Base-by-base conservation (phyloP, 2,888 invertebrate species). In the Volucella inflata region DNA sequence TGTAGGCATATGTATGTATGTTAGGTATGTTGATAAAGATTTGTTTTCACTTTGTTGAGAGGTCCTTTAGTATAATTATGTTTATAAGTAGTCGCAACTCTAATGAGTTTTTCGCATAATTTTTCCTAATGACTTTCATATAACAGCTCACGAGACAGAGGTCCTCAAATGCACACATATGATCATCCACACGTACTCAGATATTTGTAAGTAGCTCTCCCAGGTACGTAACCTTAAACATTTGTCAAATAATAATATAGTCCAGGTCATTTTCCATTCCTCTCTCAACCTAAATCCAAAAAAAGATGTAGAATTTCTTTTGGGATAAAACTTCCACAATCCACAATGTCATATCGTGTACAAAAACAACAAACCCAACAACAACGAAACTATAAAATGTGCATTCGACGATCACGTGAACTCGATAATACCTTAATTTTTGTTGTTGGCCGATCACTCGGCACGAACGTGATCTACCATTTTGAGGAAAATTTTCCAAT, bases 331-430 rank as follows among this genome's bases (percentile, higher is more conserved):
- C 14, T 53, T 46, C n/a, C 60, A 57, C 16, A 17, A 40, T 30
- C n/a, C 44, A 53, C 17, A 82, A 65, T 75, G 65, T 36, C 36
- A 44, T 12, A 30, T 12, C 9, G 14, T 50, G 42, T 51, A 60
- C 57, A 60, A 44, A 10, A 62, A 16, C 51, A 51, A 62, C 16
- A 59, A 53, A 21, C 11, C 36, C 53, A 82, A 65, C 78, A 71
- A 72, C 59, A 65, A 53, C 40, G 12, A 62, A 17, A 44, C 38
- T 51, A 70, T 65, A 70, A 71, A 76, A 76, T 75, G 68, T 75
- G 75, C 84, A 84, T 67, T 75, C 80, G 30, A 40, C 50, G 75
- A 76, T 84, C 84, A 84, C 84, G 84, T 84, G 84, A 65, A 84
- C 75, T 57, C n/a, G 67, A 76, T 46, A 38, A 50, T 62, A 36